These are phyloP conservation scores for Aplodontia rufa DNA, from an alignment of 2,113 vertebrate species.

Conservation along the genomic window DNA sequence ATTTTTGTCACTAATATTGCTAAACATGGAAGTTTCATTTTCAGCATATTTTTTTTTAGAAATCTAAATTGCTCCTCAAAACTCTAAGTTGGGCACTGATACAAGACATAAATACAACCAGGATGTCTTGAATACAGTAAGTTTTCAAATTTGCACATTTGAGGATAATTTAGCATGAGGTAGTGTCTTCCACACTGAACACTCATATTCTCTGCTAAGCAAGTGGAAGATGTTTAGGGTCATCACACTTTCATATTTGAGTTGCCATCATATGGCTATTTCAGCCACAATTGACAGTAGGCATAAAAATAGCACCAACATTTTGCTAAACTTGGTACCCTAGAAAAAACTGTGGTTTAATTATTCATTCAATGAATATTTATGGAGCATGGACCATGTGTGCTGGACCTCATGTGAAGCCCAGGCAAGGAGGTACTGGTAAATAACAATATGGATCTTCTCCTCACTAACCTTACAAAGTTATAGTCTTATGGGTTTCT, in stretches of 20 bases:
- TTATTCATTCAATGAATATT: not conserved
- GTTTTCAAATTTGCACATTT: not conserved
- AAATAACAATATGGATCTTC: not conserved
- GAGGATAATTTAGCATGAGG: not conserved
- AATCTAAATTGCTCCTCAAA: not conserved
- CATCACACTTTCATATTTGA: not conserved
- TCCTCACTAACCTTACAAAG: not conserved
- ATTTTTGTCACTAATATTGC: not conserved
- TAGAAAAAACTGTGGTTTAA: not conserved
- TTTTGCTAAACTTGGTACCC: not conserved
- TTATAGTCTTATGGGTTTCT: not conserved
- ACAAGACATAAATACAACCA: not conserved
- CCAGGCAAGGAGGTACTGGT: not conserved
- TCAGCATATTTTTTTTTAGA: constrained; percentile 26
- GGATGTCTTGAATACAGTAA: not conserved
- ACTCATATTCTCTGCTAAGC: not conserved
- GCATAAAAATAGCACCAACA: not conserved
- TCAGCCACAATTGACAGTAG: not conserved
- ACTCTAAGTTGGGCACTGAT: not conserved
- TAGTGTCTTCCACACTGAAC: rapidly evolving
- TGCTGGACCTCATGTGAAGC: not conserved
- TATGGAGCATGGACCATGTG: not conserved
- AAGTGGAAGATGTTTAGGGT: not conserved
- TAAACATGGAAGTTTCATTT: not conserved
- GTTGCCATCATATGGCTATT: not conserved